Evolutionary conservation across 2,888 invertebrate species (phyloP).

Genomic region (Hydrotaea diabolus): DNA sequence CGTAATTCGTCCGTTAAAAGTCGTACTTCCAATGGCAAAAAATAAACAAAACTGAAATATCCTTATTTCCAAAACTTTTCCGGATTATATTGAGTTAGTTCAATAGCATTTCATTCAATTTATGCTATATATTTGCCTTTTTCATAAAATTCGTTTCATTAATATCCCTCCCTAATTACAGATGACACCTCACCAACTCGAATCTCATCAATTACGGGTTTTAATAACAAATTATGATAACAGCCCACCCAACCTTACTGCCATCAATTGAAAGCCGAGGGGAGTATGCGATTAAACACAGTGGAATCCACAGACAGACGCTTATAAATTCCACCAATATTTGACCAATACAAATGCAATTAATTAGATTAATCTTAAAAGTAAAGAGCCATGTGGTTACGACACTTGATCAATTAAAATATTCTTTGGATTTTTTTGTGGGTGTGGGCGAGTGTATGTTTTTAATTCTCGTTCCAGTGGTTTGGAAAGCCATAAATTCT

Average conservation of each 20-base stretch:
- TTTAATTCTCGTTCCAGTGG: background rate
- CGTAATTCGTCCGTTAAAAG: too few species aligned
- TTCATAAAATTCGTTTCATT: slow-evolving; percentile 11
- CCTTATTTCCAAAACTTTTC: too few species aligned
- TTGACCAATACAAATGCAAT: slow-evolving; percentile 55
- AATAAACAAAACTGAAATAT: too few species aligned
- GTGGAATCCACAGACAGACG: background rate
- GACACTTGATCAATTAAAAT: slow-evolving; percentile 62
- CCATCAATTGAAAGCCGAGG: background rate
- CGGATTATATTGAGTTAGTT: too few species aligned
- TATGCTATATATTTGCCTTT: background rate
- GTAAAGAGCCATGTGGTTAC: slow-evolving; percentile 56
- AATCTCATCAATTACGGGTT: slow-evolving; percentile 67
- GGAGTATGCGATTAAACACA: background rate
- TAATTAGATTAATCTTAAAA: slow-evolving; percentile 65
- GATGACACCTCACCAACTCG: slow-evolving; percentile 57
- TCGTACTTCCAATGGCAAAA: too few species aligned
- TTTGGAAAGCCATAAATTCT: background rate
- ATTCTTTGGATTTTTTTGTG: background rate
- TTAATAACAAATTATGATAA: slow-evolving; percentile 65
- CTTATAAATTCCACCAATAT: slow-evolving; percentile 25
- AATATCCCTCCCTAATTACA: slow-evolving; percentile 54
- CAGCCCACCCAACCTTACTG: background rate
- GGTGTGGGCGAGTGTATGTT: too few species aligned
- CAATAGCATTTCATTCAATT: too few species aligned